These are phyloP conservation scores for Garra rufa DNA, from an alignment of 2,113 vertebrate genomes.

Conservation along the genomic window DNA sequence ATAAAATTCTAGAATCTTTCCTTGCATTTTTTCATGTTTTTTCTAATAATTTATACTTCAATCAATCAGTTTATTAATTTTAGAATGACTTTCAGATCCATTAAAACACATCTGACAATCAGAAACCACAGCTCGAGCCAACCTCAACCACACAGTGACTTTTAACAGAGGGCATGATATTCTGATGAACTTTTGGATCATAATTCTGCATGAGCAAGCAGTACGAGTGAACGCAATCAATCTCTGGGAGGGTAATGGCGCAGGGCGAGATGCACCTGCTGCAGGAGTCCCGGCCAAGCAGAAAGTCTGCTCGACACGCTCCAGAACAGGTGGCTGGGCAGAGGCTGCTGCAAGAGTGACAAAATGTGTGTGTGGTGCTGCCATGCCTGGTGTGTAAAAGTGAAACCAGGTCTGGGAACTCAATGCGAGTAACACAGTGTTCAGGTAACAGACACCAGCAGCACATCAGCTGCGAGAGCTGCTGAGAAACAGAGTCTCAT, in stretches of 20 bases:
- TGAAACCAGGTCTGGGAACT: conserved; percentile 56
- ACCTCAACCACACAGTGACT: background rate
- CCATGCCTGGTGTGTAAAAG: conserved; percentile 52
- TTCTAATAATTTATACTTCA: too few species aligned
- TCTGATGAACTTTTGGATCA: background rate
- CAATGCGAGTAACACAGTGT: conserved; percentile 41
- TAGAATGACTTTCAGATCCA: too few species aligned
- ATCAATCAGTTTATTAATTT: too few species aligned
- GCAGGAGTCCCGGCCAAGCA: background rate
- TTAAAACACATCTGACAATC: too few species aligned
- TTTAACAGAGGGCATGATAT: background rate
- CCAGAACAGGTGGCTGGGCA: conserved; percentile 30
- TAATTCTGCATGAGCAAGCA: background rate
- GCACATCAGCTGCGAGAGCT: conserved; percentile 30
- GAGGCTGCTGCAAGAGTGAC: background rate
- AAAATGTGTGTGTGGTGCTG: conserved; percentile 14
- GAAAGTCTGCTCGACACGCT: background rate
- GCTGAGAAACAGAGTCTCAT: background rate
- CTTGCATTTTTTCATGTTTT: too few species aligned
- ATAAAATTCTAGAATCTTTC: too few species aligned
- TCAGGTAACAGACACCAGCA: conserved; percentile 65
- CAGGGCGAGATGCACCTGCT: background rate
- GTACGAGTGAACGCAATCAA: background rate
- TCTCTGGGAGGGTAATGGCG: background rate
- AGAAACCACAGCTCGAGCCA: background rate